Evolutionary conservation across 2,113 vertebrate species (phyloP).

Genomic region (Myotis lucifugus): DNA sequence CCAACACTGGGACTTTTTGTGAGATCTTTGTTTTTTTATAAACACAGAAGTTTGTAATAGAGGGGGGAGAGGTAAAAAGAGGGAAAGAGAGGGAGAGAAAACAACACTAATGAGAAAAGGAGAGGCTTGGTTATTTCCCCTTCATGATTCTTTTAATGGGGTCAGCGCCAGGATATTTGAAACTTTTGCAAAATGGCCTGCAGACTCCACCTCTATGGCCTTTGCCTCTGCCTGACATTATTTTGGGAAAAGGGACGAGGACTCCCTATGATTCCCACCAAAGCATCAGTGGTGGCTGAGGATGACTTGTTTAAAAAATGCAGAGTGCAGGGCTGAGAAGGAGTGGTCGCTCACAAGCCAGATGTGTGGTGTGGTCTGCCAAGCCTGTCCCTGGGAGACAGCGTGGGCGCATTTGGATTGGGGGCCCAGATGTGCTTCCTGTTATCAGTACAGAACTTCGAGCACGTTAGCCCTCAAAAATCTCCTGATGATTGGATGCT

Average conservation of each 20-base stretch:
- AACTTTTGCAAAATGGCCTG: constrained; percentile 69
- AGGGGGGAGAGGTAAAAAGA: neutral
- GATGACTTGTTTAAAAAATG: constrained; percentile 40
- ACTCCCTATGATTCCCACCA: constrained; percentile 55
- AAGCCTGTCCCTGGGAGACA: neutral
- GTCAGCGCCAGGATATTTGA: constrained; percentile 71
- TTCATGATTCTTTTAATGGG: constrained; percentile 49
- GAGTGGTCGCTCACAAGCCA: constrained; percentile 56
- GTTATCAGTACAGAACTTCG: neutral
- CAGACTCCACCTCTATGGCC: constrained; percentile 60
- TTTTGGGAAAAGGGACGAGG: constrained; percentile 61
- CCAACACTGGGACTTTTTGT: neutral
- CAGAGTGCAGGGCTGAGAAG: neutral
- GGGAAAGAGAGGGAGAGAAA: neutral
- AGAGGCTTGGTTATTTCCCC: constrained; percentile 38
- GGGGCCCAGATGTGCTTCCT: constrained; percentile 30
- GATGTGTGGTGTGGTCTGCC: constrained; percentile 49
- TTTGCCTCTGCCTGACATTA: constrained; percentile 65
- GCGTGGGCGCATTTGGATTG: neutral
- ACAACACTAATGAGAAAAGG: constrained; percentile 15
- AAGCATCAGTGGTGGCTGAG: constrained; percentile 34
- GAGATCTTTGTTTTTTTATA: neutral
- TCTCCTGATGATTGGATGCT: neutral
- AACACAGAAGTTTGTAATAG: constrained; percentile 5
- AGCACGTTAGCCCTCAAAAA: neutral